Evolutionary conservation across 2,888 invertebrate species (phyloP).

Genomic region (Pediacus dermestoides): DNA sequence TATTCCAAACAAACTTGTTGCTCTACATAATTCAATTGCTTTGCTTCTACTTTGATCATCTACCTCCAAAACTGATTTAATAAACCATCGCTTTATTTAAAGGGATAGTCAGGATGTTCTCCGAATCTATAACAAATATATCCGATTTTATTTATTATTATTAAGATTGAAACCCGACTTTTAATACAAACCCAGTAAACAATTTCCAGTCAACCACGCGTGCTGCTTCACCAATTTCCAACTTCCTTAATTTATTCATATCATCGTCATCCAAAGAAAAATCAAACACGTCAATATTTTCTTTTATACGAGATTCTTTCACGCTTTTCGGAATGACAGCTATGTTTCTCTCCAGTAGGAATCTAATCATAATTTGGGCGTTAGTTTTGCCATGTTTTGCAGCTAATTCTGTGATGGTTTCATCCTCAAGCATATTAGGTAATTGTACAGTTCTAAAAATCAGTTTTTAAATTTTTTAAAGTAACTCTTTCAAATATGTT

Average conservation of each 20-base stretch:
- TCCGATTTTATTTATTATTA: no score
- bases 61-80: no score
- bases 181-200: conserved; percentile 56
- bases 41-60: no score
- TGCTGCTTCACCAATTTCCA: conserved; percentile 60
- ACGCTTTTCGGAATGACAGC: conserved; percentile 81
- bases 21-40: no score
- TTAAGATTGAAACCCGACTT: no score
- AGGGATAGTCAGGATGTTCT: conserved; percentile 14
- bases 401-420: conserved; percentile 48
- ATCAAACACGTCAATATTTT: conserved; percentile 73
- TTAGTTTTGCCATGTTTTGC: conserved; percentile 61
- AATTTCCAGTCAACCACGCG: conserved; percentile 69
- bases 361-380: conserved; percentile 70
- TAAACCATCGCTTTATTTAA: no score
- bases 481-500: no score
- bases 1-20: no score
- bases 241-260: conserved; percentile 54
- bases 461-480: no score
- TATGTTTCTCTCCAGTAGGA: conserved; percentile 69
- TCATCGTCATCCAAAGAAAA: conserved; percentile 63
- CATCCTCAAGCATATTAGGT: conserved; percentile 6
- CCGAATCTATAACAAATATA: no score
- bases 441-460: conserved; percentile 7
- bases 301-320: conserved; percentile 63